Evolutionary conservation across 2,888 invertebrate species (phyloP).

Genomic region (Pinctada fucata): DNA sequence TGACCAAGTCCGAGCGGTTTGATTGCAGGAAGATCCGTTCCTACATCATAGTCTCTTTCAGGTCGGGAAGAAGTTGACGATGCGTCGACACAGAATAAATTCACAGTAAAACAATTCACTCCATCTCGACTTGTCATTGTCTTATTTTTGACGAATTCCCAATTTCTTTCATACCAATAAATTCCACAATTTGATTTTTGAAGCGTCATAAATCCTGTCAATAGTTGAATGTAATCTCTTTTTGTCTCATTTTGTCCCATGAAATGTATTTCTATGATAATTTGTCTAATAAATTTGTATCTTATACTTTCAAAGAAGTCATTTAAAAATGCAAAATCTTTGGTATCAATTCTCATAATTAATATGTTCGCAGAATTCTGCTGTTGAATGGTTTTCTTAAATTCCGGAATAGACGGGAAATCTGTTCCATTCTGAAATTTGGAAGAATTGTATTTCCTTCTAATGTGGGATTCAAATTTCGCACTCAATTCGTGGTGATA

Average conservation of each 20-base stretch:
- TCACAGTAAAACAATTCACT: slow-evolving; percentile 9
- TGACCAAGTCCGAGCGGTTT: background rate
- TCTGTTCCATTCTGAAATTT: too few species aligned
- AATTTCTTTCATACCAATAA: slow-evolving; percentile 13
- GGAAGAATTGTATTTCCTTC: too few species aligned
- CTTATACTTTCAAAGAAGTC: background rate
- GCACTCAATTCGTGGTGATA: too few species aligned
- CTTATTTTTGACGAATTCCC: slow-evolving; percentile 9
- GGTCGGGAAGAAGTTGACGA: background rate
- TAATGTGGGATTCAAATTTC: too few species aligned
- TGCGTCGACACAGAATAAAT: background rate
- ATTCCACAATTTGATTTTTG: slow-evolving; percentile 1
- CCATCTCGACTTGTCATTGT: background rate
- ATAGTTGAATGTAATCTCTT: background rate
- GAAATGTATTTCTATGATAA: slow-evolving; percentile 8
- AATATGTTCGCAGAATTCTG: background rate
- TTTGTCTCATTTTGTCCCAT: background rate
- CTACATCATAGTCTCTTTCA: too few species aligned
- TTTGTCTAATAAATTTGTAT: background rate
- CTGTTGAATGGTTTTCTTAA: too few species aligned
- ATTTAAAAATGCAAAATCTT: slow-evolving; percentile 6
- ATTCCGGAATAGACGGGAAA: too few species aligned
- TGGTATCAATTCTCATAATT: background rate
- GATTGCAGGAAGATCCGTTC: background rate
- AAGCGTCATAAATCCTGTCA: background rate